phyloP scores from a whole-genome alignment of 2,797 vertebrate genomes.

The Anisognathus igniventris region DNA sequence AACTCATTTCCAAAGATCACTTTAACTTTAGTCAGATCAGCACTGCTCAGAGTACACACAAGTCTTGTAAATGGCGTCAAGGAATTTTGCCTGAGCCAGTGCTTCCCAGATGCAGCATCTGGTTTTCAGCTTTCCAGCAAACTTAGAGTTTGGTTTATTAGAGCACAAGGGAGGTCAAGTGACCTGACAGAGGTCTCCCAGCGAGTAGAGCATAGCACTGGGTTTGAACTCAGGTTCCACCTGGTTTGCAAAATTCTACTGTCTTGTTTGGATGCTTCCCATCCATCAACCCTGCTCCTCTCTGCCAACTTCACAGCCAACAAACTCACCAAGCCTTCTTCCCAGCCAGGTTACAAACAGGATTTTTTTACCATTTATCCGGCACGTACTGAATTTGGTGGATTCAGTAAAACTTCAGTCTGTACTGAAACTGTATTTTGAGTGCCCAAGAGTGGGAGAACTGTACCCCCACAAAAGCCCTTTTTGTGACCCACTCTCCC shows the following conservation, averaged over 20 bases:
- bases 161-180: not conserved
- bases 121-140: constrained; percentile 26
- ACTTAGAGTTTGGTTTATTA: not conserved
- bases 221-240: not conserved
- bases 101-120: not conserved
- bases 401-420: not conserved
- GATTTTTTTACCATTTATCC: not conserved
- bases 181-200: not conserved
- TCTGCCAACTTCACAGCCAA: not conserved
- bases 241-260: not conserved
- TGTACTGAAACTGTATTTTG: not conserved
- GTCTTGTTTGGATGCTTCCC: not conserved
- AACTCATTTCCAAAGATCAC: not conserved
- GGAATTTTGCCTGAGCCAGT: not conserved
- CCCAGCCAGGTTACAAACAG: not conserved
- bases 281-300: not conserved
- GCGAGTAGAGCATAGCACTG: rapidly evolving
- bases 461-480: not conserved
- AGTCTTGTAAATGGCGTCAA: not conserved
- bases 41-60: not conserved
- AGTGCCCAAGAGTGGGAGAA: not conserved
- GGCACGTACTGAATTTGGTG: not conserved
- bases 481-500: not conserved
- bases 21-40: not conserved
- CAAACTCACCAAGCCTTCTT: not conserved